Conservation (phyloP, 1,140 invertebrate genomes). For the Latrodectus geometricus region DNA sequence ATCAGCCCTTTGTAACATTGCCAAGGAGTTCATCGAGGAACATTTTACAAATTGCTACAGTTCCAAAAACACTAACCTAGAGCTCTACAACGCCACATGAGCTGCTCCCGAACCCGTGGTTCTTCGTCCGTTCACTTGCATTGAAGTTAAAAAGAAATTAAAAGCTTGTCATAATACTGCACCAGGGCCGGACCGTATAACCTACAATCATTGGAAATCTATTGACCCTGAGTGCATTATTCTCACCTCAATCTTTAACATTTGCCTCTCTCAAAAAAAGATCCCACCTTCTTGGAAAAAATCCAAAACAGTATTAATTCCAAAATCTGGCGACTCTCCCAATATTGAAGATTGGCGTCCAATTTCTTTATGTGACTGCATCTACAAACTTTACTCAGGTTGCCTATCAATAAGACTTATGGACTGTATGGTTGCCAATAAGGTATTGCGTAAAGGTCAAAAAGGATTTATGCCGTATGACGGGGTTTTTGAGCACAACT, state of each 20-base stretch:
- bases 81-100: not conserved
- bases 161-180: not conserved
- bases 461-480: not conserved
- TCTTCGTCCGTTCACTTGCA: not conserved
- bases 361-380: not conserved
- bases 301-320: not conserved
- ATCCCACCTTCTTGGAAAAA: not conserved
- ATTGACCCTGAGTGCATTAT: not conserved
- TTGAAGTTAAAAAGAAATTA: not conserved
- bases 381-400: not conserved
- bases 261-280: too few relatives aligned
- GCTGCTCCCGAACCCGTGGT: not conserved
- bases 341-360: not conserved
- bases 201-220: not conserved
- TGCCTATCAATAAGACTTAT: not conserved
- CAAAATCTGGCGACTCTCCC: not conserved
- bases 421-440: not conserved
- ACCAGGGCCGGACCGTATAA: not conserved
- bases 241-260: not conserved
- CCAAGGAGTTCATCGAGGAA: not conserved
- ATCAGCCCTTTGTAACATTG: not conserved
- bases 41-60: not conserved
- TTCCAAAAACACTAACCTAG: not conserved
- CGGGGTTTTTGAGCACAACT: slow-evolving; percentile 4
- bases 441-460: not conserved